Evolutionary conservation across 2,113 vertebrate genomes (phyloP).

Genomic region (Himantopus leucocephalus): DNA sequence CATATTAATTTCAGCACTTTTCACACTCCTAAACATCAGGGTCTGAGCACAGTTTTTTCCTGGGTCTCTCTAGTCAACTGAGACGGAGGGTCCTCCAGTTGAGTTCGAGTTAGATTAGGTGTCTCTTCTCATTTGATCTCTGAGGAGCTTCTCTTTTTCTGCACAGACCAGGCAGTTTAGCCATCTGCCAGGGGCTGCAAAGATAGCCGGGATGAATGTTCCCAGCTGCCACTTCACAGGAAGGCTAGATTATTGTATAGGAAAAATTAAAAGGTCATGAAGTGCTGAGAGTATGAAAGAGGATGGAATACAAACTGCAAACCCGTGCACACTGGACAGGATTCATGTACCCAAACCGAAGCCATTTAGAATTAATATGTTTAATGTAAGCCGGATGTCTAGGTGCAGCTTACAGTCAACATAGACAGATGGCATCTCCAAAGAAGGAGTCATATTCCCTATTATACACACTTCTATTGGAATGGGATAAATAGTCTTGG

Average conservation of each 20-base stretch:
- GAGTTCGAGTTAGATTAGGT: not conserved
- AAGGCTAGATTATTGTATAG: not conserved
- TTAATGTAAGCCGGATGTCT: not conserved
- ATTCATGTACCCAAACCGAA: not conserved
- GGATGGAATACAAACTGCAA: not conserved
- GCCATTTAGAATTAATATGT: rapidly evolving
- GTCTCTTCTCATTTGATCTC: not conserved
- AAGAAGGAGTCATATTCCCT: not conserved
- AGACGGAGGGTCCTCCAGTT: not conserved
- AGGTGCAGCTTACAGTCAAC: not conserved
- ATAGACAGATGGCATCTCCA: not conserved
- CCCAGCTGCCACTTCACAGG: not conserved
- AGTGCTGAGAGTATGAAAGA: not conserved
- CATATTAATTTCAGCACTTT: not conserved
- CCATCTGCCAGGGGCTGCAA: not conserved
- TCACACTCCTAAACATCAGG: not conserved
- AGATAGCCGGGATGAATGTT: not conserved
- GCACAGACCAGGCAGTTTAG: not conserved
- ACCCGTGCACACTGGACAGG: not conserved
- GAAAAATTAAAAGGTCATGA: not conserved
- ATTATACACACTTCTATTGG: not conserved
- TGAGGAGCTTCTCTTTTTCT: not conserved
- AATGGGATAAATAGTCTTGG: not conserved
- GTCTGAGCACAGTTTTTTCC: not conserved
- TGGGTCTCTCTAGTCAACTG: not conserved